Conservation (phyloP, 2,797 vertebrate species). For the Pyrocephalus nanus region DNA sequence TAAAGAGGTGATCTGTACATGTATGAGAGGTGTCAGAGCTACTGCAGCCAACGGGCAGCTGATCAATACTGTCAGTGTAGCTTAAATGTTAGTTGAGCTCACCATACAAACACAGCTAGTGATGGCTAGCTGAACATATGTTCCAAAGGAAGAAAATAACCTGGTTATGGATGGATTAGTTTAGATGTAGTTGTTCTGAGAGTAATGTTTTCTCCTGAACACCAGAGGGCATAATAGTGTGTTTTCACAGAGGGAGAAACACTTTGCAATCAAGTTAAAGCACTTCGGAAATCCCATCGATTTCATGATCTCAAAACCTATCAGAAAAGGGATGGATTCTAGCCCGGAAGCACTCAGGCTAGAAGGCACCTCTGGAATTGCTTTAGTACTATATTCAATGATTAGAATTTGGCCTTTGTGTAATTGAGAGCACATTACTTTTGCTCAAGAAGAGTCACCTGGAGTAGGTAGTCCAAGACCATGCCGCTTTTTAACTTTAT, state of each 20-base stretch:
- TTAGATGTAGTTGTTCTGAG: not conserved
- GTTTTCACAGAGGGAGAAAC: not conserved
- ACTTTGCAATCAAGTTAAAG: not conserved
- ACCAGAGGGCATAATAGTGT: conserved; percentile 68
- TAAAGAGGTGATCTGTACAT: not conserved
- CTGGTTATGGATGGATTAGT: not conserved
- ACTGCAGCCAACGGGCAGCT: not conserved
- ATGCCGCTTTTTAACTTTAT: not conserved
- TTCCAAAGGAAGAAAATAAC: not conserved
- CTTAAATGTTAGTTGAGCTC: not conserved
- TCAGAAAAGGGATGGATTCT: not conserved
- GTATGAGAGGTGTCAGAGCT: not conserved
- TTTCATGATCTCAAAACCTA: not conserved
- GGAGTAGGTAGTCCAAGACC: not conserved
- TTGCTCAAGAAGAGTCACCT: not conserved
- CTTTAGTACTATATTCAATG: too few species aligned
- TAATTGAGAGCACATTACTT: too few species aligned
- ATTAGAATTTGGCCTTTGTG: too few species aligned
- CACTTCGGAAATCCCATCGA: not conserved
- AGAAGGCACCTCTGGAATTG: not conserved
- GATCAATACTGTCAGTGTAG: not conserved
- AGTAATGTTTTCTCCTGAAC: conserved; percentile 15
- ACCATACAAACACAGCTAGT: not conserved
- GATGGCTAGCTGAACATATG: not conserved
- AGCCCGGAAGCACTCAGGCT: not conserved